Evolutionary conservation across 2,888 invertebrate species (phyloP).

Genomic region (Drosophila ustulata): DNA sequence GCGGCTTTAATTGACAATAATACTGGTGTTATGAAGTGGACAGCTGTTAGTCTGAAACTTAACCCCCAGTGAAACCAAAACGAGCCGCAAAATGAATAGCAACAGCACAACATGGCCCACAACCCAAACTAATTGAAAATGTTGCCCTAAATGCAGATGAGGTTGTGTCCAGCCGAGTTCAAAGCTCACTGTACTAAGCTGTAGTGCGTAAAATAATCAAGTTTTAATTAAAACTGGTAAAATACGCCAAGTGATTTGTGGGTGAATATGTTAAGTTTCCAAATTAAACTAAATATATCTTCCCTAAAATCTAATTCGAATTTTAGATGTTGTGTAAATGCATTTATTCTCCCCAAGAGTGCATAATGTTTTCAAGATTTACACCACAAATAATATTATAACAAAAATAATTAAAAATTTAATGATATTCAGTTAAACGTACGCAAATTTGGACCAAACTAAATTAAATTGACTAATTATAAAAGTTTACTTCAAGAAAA

Average conservation of each 20-base stretch:
- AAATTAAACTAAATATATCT: background rate
- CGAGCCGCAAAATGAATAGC: background rate
- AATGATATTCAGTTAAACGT: no score
- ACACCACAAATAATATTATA: no score
- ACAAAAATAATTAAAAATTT: no score
- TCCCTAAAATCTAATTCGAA: background rate
- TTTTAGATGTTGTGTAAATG: background rate
- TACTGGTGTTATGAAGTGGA: background rate
- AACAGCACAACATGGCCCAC: background rate
- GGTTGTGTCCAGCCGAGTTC: background rate
- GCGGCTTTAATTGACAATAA: slow-evolving; percentile 1
- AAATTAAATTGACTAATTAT: no score
- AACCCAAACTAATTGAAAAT: background rate
- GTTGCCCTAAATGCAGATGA: slow-evolving; percentile 3
- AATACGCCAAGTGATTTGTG: background rate
- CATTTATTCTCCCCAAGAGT: background rate
- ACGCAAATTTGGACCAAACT: no score
- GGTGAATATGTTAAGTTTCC: background rate
- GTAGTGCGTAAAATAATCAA: background rate
- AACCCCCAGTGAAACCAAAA: background rate
- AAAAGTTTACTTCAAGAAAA: background rate
- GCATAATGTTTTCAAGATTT: no score
- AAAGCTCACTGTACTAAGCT: background rate
- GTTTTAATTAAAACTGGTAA: background rate
- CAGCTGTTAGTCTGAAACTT: background rate